phyloP scores from a whole-genome alignment of 2,797 vertebrate species.

The Chlorospingus flavigularis region DNA sequence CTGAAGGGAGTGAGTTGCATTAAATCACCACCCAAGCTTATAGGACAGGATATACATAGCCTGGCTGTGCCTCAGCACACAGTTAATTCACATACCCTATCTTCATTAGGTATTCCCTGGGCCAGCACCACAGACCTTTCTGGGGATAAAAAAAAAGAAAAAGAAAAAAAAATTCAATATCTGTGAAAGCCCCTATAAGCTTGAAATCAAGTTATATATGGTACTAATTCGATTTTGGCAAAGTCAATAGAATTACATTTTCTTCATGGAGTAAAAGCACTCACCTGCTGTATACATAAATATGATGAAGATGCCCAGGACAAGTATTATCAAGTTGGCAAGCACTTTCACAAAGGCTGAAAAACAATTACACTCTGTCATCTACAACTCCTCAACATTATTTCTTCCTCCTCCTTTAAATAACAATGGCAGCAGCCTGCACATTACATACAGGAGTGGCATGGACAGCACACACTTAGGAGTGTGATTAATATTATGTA shows the following conservation, averaged over 20 bases:
- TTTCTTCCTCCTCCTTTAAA: neutral
- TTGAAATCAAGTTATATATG: neutral
- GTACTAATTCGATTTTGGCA: slow-evolving; percentile 11
- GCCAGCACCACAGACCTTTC: neutral
- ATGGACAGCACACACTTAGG: neutral
- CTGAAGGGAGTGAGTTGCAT: neutral
- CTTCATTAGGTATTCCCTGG: neutral
- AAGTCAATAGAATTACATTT: slow-evolving; percentile 21
- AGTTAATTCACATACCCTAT: neutral
- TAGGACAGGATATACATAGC: neutral
- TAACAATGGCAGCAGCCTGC: neutral
- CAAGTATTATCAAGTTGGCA: slow-evolving; percentile 39
- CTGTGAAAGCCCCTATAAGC: slow-evolving; percentile 21
- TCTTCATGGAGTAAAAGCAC: neutral
- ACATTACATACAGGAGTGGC: neutral
- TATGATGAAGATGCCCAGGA: neutral
- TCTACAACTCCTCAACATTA: neutral
- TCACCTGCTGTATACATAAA: slow-evolving; percentile 36
- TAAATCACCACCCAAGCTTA: neutral
- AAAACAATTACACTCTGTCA: slow-evolving; percentile 18
- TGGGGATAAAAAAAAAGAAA: neutral
- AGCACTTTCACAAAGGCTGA: slow-evolving; percentile 40
- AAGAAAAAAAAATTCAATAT: neutral
- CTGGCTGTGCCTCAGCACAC: neutral
- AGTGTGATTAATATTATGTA: neutral